Evolutionary conservation across 2,888 invertebrate genomes (phyloP).

Genomic region (Folsomia candida): DNA sequence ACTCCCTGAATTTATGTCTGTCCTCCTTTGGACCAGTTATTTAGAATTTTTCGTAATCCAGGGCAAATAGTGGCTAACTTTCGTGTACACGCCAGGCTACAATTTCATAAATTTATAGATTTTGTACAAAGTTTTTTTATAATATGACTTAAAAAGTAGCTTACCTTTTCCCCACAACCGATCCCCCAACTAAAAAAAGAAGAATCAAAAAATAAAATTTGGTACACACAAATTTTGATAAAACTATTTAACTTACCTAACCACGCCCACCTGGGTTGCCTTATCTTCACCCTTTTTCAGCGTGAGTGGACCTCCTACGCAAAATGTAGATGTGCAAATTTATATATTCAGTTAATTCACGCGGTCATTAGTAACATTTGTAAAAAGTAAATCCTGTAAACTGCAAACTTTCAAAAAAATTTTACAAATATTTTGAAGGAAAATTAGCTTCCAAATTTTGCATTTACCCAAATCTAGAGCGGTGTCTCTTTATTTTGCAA

Average conservation of each 20-base stretch:
- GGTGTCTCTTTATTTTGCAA: no score
- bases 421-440: background rate
- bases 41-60: constrained; percentile 80
- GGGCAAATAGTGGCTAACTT: constrained; percentile 75
- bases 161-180: constrained; percentile 71
- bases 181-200: constrained; percentile 96
- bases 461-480: no score
- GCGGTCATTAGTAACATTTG: background rate
- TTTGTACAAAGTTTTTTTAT: no score
- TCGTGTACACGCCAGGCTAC: constrained; percentile 81
- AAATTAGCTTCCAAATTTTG: background rate
- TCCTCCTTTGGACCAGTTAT: no score
- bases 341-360: no score
- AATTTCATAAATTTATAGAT: background rate
- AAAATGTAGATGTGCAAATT: no score
- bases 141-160: background rate
- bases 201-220: constrained; percentile 56
- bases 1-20: no score
- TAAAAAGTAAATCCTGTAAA: no score
- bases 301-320: background rate
- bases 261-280: background rate
- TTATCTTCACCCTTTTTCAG: background rate
- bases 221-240: background rate
- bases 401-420: no score
- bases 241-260: background rate